Percentiles rank a stretch among this genome's conserved stretches.
Conservation (phyloP, 2,113 vertebrate species). For the Gallinago paraguaiae region DNA sequence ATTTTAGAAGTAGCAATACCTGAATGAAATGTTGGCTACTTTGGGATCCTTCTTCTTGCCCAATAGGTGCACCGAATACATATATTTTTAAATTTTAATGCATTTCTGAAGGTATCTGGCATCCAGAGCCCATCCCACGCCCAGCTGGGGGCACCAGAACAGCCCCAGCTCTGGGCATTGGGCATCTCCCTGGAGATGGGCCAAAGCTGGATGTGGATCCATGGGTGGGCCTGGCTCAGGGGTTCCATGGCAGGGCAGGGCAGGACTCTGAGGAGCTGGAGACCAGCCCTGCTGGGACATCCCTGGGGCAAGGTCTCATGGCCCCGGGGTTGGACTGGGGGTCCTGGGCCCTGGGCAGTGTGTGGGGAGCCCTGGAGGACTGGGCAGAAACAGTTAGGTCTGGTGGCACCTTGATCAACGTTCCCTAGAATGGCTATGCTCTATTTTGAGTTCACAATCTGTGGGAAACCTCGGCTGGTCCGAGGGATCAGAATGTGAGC, state of each 20-base stretch:
- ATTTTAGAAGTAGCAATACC: neutral
- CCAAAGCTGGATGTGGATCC: rapidly evolving
- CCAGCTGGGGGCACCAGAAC: rapidly evolving
- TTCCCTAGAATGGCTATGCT: neutral
- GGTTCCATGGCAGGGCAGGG: no score
- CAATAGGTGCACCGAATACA: neutral
- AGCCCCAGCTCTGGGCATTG: rapidly evolving
- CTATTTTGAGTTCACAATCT: neutral
- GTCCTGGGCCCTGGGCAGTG: neutral
- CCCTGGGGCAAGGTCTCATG: neutral
- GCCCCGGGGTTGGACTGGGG: neutral
- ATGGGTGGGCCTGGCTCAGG: rapidly evolving
- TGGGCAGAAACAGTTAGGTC: neutral
- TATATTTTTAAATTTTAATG: neutral
- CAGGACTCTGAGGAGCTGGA: neutral
- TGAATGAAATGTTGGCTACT: neutral
- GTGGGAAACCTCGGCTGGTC: no score
- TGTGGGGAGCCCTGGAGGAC: neutral
- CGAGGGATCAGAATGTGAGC: no score
- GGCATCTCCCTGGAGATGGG: neutral
- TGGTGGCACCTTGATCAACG: neutral
- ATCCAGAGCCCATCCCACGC: rapidly evolving
- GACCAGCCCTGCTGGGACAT: rapidly evolving
- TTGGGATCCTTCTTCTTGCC: neutral
- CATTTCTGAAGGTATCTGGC: neutral